Evolutionary conservation across 2,888 invertebrate genomes (phyloP).

Genomic region (Coenonympha glycerion): DNA sequence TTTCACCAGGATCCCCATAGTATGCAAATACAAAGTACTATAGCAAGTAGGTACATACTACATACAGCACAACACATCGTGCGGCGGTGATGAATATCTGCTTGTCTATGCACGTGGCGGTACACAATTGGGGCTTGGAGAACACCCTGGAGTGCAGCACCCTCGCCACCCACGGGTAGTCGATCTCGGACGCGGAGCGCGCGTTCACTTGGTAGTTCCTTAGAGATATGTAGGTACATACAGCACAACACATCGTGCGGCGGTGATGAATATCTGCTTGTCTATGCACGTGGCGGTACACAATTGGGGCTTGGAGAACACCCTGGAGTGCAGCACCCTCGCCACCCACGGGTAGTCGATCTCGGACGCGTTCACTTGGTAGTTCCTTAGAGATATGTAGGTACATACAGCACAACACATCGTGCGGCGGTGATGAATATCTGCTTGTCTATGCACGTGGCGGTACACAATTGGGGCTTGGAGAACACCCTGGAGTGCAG

Average conservation of each 20-base stretch:
- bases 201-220: too few species aligned
- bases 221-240: too few species aligned
- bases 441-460: constrained; percentile 40
- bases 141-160: constrained; percentile 43
- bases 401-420: constrained; percentile 43
- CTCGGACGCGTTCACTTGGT: too few species aligned
- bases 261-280: too few species aligned
- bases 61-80: constrained; percentile 45
- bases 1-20: too few species aligned
- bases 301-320: too few species aligned
- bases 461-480: constrained; percentile 48
- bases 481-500: constrained; percentile 38
- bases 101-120: constrained; percentile 43
- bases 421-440: constrained; percentile 54
- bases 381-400: too few species aligned
- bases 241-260: background rate
- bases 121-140: constrained; percentile 43
- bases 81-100: constrained; percentile 54
- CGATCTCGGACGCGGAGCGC: constrained; percentile 24
- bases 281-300: too few species aligned
- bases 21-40: too few species aligned
- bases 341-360: too few species aligned
- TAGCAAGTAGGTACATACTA: too few species aligned
- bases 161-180: constrained; percentile 50
- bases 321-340: too few species aligned